Evolutionary conservation across 2,888 invertebrate genomes (phyloP), one percentile per base, ranked within the genome.

Genomic region (Marronus borbonicus): DNA sequence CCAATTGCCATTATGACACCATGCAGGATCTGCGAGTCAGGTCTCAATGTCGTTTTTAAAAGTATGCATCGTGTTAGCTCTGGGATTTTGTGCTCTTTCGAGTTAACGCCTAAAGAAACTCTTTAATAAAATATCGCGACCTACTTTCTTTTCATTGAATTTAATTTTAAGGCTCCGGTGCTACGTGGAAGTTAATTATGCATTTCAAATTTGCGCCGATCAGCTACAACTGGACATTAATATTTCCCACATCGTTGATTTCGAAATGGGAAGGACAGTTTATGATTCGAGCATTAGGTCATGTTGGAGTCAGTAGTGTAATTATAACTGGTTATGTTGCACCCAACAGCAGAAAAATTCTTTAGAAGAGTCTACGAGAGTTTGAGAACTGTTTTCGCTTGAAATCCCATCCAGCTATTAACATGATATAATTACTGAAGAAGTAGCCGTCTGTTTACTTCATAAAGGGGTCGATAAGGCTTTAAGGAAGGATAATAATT

Each of bases 51-150:
- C 60, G 10, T 60, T 12, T 28, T 60, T 60, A 20, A n/a, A 50
- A n/a, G 20, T 68, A 14, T 12, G 68, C 49, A 7, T 49, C 49
- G 44, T 24, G 24, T n/a, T 52, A 20, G 12, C 20, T 49, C 44
- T 20, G 8, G 49, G 12, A 68, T 44, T 49, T 50, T 49, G 8
- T 72, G 70, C 58, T 58, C 58, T 58, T 72, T 17, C n/a, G 20
- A 17, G n/a, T 72, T 36, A 72, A 58, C 70, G 70, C 70, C 58
- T 72, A 58, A 17, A 58, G 70, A 50, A 36, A 58, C 20, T 17
- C 52, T 72, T 58, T 12, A 60, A 72, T 72, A 58, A 58, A 55
- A 58, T 72, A 58, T 58, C 58, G 20, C 20, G 70, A 72, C 70
- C 70, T 72, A 72, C 58, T 72, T 72, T 55, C 55, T 31, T 70